Conservation (phyloP, 2,888 invertebrate species). For the Hermaeophaga mercurialis region DNA sequence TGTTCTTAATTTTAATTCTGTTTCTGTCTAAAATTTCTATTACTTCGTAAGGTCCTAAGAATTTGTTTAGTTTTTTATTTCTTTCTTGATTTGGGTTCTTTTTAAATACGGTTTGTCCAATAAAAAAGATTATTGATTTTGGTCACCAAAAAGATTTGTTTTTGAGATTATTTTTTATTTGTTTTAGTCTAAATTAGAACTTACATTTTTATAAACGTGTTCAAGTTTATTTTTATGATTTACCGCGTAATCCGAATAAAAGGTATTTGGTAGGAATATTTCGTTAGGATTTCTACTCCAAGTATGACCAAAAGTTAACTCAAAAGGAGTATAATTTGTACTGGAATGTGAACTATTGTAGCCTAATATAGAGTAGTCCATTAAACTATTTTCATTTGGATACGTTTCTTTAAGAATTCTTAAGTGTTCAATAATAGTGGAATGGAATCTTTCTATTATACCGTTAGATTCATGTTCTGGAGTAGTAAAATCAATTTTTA, state of each 20-base stretch:
- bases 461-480: conserved; percentile 20
- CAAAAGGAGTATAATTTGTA: conserved; percentile 17
- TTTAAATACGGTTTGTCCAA: conserved; percentile 20
- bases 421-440: conserved; percentile 9
- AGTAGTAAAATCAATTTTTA: conserved; percentile 27
- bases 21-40: too few species aligned
- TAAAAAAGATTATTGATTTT: conserved; percentile 2
- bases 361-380: conserved; percentile 1
- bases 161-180: conserved; percentile 14
- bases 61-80: conserved; percentile 25
- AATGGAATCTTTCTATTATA: conserved; percentile 21
- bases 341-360: conserved; percentile 14
- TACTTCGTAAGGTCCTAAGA: conserved; percentile 12
- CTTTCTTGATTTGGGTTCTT: conserved; percentile 1
- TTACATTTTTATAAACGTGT: conserved; percentile 12
- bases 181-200: conserved; percentile 1
- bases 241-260: conserved; percentile 25
- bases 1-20: too few species aligned
- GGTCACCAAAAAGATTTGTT: conserved; percentile 5
- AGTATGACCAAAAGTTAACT: conserved; percentile 22
- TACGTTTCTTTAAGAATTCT: conserved; percentile 3
- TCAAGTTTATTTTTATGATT: conserved; percentile 22
- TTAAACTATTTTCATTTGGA: neutral
- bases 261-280: conserved; percentile 15
- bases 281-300: conserved; percentile 17